These are phyloP conservation scores for Sebastes umbrosus DNA, from an alignment of 2,797 vertebrate species.

Conservation along the genomic window DNA sequence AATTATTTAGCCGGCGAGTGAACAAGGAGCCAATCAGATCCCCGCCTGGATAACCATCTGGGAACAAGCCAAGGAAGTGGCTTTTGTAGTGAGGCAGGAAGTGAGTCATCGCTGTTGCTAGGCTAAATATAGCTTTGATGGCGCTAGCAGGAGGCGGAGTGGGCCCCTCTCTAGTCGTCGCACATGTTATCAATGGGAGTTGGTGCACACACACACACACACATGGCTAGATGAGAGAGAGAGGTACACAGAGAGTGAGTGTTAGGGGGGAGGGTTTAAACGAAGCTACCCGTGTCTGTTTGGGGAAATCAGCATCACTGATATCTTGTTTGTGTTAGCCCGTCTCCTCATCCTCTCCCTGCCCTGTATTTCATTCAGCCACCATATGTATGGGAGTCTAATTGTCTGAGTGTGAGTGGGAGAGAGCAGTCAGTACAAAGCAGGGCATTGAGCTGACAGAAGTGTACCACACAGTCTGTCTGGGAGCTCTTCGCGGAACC, in stretches of 20 bases:
- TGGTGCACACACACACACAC: not conserved
- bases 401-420: constrained; percentile 3
- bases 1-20: constrained; percentile 52
- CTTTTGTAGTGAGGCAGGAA: constrained; percentile 82
- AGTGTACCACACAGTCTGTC: constrained; percentile 31
- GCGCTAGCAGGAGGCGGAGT: constrained; percentile 56
- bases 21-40: constrained; percentile 64
- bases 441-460: constrained; percentile 35
- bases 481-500: not conserved
- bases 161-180: constrained; percentile 31
- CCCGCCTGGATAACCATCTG: constrained; percentile 59
- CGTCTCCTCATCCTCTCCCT: not conserved
- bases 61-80: constrained; percentile 78
- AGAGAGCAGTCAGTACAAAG: constrained; percentile 19
- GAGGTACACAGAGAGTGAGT: not conserved
- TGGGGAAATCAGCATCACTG: not conserved
- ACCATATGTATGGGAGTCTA: not conserved
- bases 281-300: not conserved
- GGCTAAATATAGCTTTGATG: constrained; percentile 79
- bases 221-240: not conserved
- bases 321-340: not conserved
- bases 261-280: not conserved
- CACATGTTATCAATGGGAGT: constrained; percentile 68
- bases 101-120: constrained; percentile 82
- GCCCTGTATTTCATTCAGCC: not conserved